phyloP scores from a whole-genome alignment of 2,113 vertebrate species.

The Pan paniscus region DNA sequence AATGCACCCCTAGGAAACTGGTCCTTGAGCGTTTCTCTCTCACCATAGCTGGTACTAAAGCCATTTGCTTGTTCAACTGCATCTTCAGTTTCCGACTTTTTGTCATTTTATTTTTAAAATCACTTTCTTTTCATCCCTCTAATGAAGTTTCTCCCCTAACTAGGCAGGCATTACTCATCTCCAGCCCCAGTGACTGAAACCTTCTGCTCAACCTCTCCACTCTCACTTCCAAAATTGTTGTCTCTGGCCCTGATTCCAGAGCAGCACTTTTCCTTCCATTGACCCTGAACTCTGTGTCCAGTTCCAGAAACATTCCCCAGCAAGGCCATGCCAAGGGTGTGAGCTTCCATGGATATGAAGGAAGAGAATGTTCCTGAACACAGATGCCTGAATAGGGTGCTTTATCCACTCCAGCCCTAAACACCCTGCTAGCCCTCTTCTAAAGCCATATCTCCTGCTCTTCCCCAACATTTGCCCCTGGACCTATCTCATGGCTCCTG shows the following conservation, averaged over 20 bases:
- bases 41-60: neutral
- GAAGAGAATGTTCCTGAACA: neutral
- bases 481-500: accelerated
- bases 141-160: neutral
- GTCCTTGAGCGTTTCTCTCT: neutral
- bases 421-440: neutral
- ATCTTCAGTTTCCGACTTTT: neutral
- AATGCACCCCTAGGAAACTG: neutral
- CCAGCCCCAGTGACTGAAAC: neutral
- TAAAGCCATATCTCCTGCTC: neutral
- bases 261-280: neutral
- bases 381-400: neutral
- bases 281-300: neutral
- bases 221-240: neutral
- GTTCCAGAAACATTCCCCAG: neutral
- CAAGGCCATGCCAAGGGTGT: neutral
- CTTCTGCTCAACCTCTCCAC: neutral
- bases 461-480: too few relatives aligned
- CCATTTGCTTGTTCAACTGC: neutral
- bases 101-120: neutral
- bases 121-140: neutral
- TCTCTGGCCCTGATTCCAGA: neutral
- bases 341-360: neutral
- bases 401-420: neutral
- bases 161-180: neutral